phyloP scores from a whole-genome alignment of 2,797 vertebrate genomes.

The Pipistrellus kuhlii region DNA sequence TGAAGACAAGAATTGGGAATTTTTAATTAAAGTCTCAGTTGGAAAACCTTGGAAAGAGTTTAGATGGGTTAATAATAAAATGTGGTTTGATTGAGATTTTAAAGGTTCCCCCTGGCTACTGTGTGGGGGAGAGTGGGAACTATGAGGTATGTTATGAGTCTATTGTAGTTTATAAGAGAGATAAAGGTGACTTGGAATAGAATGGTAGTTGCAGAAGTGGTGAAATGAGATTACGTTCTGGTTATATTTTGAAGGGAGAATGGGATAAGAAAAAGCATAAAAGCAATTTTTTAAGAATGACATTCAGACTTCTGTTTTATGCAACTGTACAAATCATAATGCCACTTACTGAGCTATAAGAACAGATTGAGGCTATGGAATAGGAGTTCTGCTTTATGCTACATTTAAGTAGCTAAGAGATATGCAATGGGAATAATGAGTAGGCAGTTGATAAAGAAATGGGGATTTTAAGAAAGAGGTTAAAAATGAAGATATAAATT shows the following conservation, averaged over 20 bases:
- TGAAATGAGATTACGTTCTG: not conserved
- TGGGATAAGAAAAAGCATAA: not conserved
- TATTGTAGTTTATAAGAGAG: not conserved
- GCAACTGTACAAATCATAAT: not conserved
- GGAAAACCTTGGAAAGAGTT: not conserved
- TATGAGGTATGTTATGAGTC: not conserved
- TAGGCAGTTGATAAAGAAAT: not conserved
- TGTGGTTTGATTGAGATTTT: not conserved
- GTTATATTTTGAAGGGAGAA: not conserved
- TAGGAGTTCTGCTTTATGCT: not conserved
- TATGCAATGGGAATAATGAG: not conserved
- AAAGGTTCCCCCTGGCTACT: not conserved
- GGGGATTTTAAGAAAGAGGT: not conserved
- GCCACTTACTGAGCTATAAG: not conserved
- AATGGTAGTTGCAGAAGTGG: not conserved
- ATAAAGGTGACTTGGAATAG: not conserved
- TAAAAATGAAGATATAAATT: not conserved
- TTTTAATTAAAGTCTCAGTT: conserved; percentile 24
- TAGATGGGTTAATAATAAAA: not conserved
- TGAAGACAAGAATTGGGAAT: not conserved
- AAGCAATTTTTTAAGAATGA: not conserved
- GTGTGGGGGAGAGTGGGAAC: not conserved
- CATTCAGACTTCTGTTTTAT: not conserved
- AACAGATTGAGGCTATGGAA: not conserved
- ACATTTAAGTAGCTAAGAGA: not conserved